Evolutionary conservation across 2,113 vertebrate genomes (phyloP).

Genomic region (Scatophagus argus): DNA sequence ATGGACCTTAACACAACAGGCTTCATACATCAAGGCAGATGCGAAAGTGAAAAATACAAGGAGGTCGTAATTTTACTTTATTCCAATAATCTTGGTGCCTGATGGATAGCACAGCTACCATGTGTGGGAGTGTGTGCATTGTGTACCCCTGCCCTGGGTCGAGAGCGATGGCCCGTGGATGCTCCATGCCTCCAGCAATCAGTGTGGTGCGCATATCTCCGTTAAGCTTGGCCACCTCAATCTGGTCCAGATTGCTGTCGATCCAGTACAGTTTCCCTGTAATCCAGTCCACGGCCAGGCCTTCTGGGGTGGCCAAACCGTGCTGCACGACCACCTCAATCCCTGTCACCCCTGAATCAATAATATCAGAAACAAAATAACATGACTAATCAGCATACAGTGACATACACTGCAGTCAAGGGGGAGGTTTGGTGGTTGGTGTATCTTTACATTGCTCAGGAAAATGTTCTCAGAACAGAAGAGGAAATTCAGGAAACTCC

Average conservation of each 20-base stretch:
- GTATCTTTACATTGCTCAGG: background rate
- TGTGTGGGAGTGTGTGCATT: background rate
- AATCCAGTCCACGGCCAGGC: constrained; percentile 97
- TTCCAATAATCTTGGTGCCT: constrained; percentile 19
- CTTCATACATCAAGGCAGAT: constrained; percentile 54
- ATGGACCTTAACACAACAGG: constrained; percentile 55
- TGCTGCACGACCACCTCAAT: constrained; percentile 97
- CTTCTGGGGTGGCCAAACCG: constrained; percentile 96
- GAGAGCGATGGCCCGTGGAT: constrained; percentile 95
- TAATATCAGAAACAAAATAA: background rate
- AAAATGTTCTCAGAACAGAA: constrained; percentile 17
- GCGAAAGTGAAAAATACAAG: constrained; percentile 46
- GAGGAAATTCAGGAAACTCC: background rate
- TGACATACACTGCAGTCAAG: background rate
- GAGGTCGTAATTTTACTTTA: constrained; percentile 40
- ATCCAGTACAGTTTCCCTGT: constrained; percentile 99
- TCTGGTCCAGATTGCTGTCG: constrained; percentile 98
- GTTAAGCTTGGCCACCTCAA: constrained; percentile 96
- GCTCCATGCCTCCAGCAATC: constrained; percentile 97
- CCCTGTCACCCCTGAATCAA: constrained; percentile 89
- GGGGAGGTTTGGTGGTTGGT: background rate
- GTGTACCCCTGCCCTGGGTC: constrained; percentile 95
- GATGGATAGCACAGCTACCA: constrained; percentile 21
- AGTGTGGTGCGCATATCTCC: constrained; percentile 93
- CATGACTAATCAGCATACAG: background rate